phyloP scores from a whole-genome alignment of 1,140 invertebrate species.

The Temnothorax nylanderi region DNA sequence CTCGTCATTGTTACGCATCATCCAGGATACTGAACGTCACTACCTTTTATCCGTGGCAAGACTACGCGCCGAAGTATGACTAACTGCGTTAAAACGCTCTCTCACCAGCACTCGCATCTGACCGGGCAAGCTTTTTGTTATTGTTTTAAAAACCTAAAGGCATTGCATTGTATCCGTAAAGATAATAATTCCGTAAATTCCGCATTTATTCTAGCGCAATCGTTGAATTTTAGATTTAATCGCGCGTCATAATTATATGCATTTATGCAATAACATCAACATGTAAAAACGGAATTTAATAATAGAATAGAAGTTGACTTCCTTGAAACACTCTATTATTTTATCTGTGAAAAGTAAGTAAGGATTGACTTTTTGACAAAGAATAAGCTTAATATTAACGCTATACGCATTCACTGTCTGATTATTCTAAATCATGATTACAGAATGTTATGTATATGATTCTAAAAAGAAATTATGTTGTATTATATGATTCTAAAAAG shows the following conservation, averaged over 20 bases:
- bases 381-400: background rate
- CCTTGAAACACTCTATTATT: background rate
- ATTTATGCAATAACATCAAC: background rate
- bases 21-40: slow-evolving; percentile 18
- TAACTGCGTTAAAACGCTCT: slow-evolving; percentile 12
- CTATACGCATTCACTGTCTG: no score
- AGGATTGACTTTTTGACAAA: background rate
- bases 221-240: background rate
- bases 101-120: background rate
- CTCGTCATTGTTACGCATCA: slow-evolving; percentile 46
- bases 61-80: slow-evolving; percentile 4
- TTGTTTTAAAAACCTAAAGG: background rate
- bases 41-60: slow-evolving; percentile 16
- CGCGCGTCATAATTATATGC: background rate
- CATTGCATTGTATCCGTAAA: background rate
- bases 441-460: no score
- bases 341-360: background rate
- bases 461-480: no score
- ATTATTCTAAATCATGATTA: no score
- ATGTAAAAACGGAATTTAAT: background rate
- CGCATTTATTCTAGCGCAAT: background rate
- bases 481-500: no score
- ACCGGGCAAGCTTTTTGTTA: background rate
- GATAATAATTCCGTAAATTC: background rate
- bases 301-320: background rate